Evolutionary conservation across 2,113 vertebrate species (phyloP).

Genomic region (Dasypus novemcinctus): DNA sequence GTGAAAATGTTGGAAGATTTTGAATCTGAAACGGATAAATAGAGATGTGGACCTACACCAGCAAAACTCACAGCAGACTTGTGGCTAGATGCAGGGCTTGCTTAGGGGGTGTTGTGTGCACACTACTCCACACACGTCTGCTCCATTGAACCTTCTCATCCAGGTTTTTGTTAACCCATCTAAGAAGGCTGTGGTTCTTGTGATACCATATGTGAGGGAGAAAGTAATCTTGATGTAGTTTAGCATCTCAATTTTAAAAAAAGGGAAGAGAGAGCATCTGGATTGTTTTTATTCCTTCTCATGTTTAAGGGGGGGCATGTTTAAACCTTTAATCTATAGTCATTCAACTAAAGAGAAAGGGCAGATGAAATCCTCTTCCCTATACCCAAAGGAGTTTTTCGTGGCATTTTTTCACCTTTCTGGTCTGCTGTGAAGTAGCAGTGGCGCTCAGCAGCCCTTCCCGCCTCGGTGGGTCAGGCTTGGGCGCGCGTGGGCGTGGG

Average conservation of each 20-base stretch:
- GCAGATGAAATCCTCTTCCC: neutral
- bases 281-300: neutral
- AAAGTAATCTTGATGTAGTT: neutral
- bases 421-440: neutral
- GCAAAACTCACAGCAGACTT: neutral
- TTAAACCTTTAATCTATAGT: no score
- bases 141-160: neutral
- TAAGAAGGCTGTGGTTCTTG: rapidly evolving
- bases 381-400: rapidly evolving
- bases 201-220: rapidly evolving
- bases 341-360: neutral
- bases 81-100: neutral
- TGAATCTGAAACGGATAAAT: neutral
- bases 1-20: neutral
- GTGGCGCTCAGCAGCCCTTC: rapidly evolving
- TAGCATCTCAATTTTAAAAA: neutral
- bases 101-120: neutral
- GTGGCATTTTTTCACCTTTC: neutral
- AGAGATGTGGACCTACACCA: neutral
- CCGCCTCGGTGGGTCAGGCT: neutral
- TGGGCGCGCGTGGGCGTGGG: no score
- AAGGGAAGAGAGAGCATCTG: neutral
- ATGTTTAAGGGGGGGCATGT: neutral
- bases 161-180: neutral
- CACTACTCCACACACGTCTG: neutral